Percentiles rank a stretch among this genome's conserved stretches.
Evolutionary conservation across 92 coral and sea anemone species (phyloP).

Genomic region (Palythoa grandiflora): DNA sequence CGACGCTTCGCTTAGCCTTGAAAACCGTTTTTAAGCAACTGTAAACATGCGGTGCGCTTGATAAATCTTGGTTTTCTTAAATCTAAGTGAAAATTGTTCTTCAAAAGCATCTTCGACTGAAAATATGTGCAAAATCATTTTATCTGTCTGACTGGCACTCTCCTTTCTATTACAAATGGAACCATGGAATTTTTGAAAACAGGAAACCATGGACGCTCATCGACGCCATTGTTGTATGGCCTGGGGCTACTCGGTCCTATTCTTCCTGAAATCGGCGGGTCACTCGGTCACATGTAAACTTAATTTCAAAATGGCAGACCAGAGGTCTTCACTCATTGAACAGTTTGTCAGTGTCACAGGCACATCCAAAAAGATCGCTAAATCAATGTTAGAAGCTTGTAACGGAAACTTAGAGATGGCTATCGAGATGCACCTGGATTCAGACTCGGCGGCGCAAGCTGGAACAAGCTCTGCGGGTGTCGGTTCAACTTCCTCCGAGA

Average conservation of each 20-base stretch:
- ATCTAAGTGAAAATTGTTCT: too few relatives aligned
- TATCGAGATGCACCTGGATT: slow-evolving; percentile 97
- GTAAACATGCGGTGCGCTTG: background rate
- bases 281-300: slow-evolving; percentile 45
- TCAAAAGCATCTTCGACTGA: background rate
- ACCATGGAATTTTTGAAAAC: slow-evolving; percentile 29
- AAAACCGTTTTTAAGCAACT: background rate
- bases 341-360: slow-evolving; percentile 95
- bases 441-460: slow-evolving; percentile 52
- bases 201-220: slow-evolving; percentile 15
- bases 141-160: background rate
- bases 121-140: background rate
- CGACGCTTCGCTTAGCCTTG: background rate
- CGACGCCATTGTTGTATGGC: slow-evolving; percentile 24
- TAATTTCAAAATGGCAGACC: slow-evolving; percentile 88
- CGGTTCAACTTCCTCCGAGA: slow-evolving; percentile 45
- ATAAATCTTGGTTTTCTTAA: background rate
- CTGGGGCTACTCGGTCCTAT: slow-evolving; percentile 32
- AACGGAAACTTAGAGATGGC: slow-evolving; percentile 99
- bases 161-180: slow-evolving; percentile 6
- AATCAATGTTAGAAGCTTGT: slow-evolving; percentile 85
- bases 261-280: slow-evolving; percentile 43
- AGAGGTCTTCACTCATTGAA: slow-evolving; percentile 76
- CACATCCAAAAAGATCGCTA: slow-evolving; percentile 79
- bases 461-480: slow-evolving; percentile 44